Evolutionary conservation across 2,797 vertebrate genomes (phyloP), one percentile per base, ranked within the genome.

Genomic region (Callimico goeldii): DNA sequence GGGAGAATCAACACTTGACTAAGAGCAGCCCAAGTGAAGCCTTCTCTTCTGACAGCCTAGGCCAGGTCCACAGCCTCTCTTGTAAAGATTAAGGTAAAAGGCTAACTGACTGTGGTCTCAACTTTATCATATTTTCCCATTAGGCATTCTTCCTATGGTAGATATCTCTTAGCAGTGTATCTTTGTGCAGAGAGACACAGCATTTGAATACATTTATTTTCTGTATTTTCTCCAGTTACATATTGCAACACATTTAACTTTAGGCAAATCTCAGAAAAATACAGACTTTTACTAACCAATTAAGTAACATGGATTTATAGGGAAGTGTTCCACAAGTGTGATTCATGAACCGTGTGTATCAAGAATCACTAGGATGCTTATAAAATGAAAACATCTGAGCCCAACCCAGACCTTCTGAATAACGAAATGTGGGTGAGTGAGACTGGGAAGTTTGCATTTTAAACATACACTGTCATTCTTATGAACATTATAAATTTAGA

Each of bases 141-240:
- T 89, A 58, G 48, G 20, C 80, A 55, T 76, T 94, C 61, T 90
- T 72, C 19, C 55, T 73, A 0, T 17, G 36, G 20, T 75, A 93
- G 36, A 6, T 57, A 26, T 12, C 24, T 70, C 46, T 89, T 87
- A 46, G 2, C 55, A 91, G 28, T 58, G 20, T 46, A 36, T 28
- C 70, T 5, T 36, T 61, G 22, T 57, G 58, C 14, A 88, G n/a
- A 92, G 67, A 85, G 41, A 86, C 93, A 33, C 7, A 9, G 3
- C 73, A 55, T 94, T 55, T 80, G 88, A 95, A 85, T 70, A 83
- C 1, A 39, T 39, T 72, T 88, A 70, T 39, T 88, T 93, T 92
- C 57, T 84, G 46, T 67, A 55, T 91, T 91, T 95, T 91, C 8
- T 88, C n/a, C 48, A 75, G 1, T 92, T 73, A 58, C 26, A 55